Evolutionary conservation across 2,888 invertebrate species (phyloP).

Genomic region (Nezara viridula): DNA sequence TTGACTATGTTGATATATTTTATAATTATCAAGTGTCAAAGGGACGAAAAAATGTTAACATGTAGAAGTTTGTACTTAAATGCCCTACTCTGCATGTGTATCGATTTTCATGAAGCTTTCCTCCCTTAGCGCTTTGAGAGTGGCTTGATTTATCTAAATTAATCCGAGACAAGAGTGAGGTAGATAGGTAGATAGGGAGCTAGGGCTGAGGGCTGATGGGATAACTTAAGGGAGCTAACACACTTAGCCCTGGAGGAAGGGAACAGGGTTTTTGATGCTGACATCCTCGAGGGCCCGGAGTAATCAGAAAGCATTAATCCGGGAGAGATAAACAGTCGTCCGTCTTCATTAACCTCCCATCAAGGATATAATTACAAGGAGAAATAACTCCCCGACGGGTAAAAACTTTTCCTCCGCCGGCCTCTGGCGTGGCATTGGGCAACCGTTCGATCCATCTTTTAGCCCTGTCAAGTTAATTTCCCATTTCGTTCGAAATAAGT

Average conservation of each 20-base stretch:
- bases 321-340: conserved; percentile 57
- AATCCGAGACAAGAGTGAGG: conserved; percentile 13
- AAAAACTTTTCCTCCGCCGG: conserved; percentile 20
- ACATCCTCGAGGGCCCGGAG: conserved; percentile 12
- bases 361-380: conserved; percentile 55
- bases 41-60: too few species aligned
- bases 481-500: background rate
- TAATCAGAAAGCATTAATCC: conserved; percentile 56
- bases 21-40: too few species aligned
- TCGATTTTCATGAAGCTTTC: background rate
- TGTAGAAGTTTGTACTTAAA: too few species aligned
- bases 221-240: background rate
- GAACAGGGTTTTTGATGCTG: conserved; percentile 28
- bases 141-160: conserved; percentile 20
- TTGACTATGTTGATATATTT: too few species aligned
- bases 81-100: background rate
- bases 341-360: conserved; percentile 58
- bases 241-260: background rate
- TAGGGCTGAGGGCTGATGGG: background rate
- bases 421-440: background rate
- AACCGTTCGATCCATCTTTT: background rate
- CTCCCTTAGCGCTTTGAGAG: background rate
- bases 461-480: conserved; percentile 6
- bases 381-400: conserved; percentile 38
- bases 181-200: background rate